Base-by-base conservation (phyloP, 2,888 invertebrate species). In the Andrena hattorfiana region DNA sequence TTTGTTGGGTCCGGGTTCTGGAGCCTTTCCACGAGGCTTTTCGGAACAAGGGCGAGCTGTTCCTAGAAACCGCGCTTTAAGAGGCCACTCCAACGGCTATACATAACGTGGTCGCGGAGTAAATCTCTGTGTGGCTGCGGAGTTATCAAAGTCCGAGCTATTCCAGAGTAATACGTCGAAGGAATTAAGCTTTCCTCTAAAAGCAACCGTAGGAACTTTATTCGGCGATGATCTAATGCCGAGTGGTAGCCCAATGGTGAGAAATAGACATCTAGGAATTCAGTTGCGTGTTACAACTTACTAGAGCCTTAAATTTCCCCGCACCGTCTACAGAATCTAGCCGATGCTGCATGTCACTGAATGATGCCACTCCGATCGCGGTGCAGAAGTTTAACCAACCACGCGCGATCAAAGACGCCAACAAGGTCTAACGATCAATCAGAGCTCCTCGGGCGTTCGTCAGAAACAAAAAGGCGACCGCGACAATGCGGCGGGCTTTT, bases 401-500 rank as follows among this genome's bases (percentile, higher is more conserved):
- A 51, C 32, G 62, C 71, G 23, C 60, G 62, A 72, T 80, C 72
- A 75, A 66, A 66, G 66, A 70, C 56, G 56, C 10, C 60, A 80
- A 81, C 66, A 66, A 54, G 56, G 49, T 51, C 76, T 68, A 71
- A 82, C 76, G 76, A 82, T 81, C 81, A 49, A 81, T 81, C 76
- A 54, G 71, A 32, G 49, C 67, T 59, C 49, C 62, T 56, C 32
- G 70, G 62, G 73, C 64, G 64, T 74, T 26, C 60, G 48, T 42
- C 71, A 56, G 62, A 77, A 68, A 82, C 76, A 82, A 82, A 82
- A 81, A 80, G 80, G n/a, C 59, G 35, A 67, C 72, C 72, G 8
- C 80, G 80, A 81, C 80, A 81, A 81, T 79, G 80, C 75, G 32
- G n/a, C 49, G 62, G 70, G 54, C 78, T 71, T 74, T 87, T 71